Base-by-base conservation (phyloP, 2,113 vertebrate genomes). In the Leptobrachium leishanense region DNA sequence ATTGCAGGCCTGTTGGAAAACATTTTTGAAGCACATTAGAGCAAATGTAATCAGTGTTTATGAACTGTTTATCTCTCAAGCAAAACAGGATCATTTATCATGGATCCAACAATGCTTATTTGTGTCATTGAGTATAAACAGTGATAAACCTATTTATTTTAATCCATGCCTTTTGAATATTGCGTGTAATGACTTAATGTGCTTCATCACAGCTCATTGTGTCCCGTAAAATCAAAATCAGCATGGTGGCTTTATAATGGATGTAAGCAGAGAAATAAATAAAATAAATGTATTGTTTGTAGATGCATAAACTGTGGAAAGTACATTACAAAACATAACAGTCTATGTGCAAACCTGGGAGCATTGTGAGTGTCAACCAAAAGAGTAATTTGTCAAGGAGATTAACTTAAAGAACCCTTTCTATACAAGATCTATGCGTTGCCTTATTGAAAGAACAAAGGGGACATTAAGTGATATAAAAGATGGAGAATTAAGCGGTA, bases 1-100 rank as follows among this genome's bases (percentile, higher is more conserved):
- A 67, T 67, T 73, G 50, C 54, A 74, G 64, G 68, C 11, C 39
- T 67, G 44, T 72, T 68, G 9, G 77, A 46, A 73, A 80, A 68
- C 53, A 41, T 43, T n/a, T 40, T 80, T 4, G 8, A 50, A 50
- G 4, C 11, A 50, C 50, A 80, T 80, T 74, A 80, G 41, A 13
- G 46, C 53, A 80, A 80, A 80, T 68, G 64, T 74, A 80, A 80
- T 80, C 64, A 80, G 70, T 68, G 63, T 70, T 80, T 80, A 55
- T 55, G 39, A 40, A 39, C 41, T 80, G 77, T 80, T 73, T 80
- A 80, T 66, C 63, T 59, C 46, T 40, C 12, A 73, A 53, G 70
- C 6, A 67, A 67, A 55, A 80, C 46, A 80, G 63, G 44, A 80
- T 67, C 62, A 68, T 80, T 67, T 43, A 73, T 79, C 77, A 79